Evolutionary conservation across 2,113 vertebrate species (phyloP), one percentile per base, ranked within the genome.

Genomic region (Mobula hypostoma): DNA sequence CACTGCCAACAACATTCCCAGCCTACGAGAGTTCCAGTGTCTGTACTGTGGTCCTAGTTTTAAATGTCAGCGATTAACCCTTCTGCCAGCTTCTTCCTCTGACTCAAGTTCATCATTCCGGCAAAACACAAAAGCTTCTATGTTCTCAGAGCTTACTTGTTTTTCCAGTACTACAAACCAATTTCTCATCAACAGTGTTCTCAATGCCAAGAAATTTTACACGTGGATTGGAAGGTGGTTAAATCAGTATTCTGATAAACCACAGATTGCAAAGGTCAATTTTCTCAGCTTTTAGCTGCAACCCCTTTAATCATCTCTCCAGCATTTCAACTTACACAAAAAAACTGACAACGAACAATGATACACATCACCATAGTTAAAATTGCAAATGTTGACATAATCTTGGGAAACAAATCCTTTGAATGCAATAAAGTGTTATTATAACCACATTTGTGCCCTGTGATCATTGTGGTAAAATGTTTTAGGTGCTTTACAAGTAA

Each of bases 51-150:
- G 5, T 93, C 68, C 91, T 56, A 74, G 27, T 93, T 93, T 93
- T 76, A 93, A 93, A 93, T 93, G 91, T 93, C 91, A 29, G 68
- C 1, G 32, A 56, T 93, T 93, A 93, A 93, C 91, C 70, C 91
- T 74, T 93, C 91, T 40, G 1, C 24, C 19, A 48, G n/a, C 21
- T 7, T 29, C 36, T 93, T 29, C 36, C 68, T 24, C 4, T 76
- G 36, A 68, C 29, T 32, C 85, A 19, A 90, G 17, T 68, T 19
- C 12, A 17, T 32, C 29, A 12, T 32, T 2, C 6, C 0, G 61
- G 2, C 12, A 2, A 32, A 61, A 63, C 85, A 90, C 85, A 90
- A 90, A 90, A 58, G 7, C 17, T 9, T 90, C 56, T 17, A 66
- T 90, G 56, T 29, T 63, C 15, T 58, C 24, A 1, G 40, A 87